phyloP scores from a whole-genome alignment of 2,888 invertebrate species.

The Campaea margaritaria region DNA sequence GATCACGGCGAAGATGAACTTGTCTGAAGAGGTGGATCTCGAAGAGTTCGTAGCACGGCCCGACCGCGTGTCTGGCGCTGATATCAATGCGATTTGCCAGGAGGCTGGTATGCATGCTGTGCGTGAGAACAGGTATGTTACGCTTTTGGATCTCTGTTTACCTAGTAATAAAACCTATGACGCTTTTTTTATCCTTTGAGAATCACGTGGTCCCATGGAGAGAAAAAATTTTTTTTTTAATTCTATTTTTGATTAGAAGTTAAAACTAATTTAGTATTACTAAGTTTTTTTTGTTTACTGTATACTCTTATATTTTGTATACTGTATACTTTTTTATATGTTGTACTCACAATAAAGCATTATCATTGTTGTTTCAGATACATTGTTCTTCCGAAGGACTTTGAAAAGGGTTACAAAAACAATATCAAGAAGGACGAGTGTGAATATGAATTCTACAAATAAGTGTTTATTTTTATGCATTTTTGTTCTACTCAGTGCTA shows the following conservation, averaged over 20 bases:
- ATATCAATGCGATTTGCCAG: conserved; percentile 99
- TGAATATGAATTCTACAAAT: conserved; percentile 99
- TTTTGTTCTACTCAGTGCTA: conserved; percentile 13
- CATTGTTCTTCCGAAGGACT: conserved; percentile 99
- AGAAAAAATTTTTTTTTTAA: no score
- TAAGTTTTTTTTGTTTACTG: no score
- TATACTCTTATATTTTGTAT: no score
- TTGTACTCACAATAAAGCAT: no score
- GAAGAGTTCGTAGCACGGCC: conserved; percentile 99
- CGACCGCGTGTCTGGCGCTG: conserved; percentile 99
- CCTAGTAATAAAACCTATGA: no score
- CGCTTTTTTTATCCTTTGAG: no score
- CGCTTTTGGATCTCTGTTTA: no score
- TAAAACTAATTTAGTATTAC: no score
- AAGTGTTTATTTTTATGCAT: conserved; percentile 67
- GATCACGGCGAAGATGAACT: conserved; percentile 98
- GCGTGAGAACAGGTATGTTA: conserved; percentile 93
- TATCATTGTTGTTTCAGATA: conserved; percentile 82
- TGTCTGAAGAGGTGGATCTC: conserved; percentile 99
- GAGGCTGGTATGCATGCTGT: conserved; percentile 99
- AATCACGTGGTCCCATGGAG: no score
- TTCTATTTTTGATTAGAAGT: no score
- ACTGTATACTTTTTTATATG: no score
- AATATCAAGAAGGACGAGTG: conserved; percentile 99
- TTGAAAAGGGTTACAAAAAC: conserved; percentile 99